A percentile compares a stretch with the other conserved stretches of the same genome.
Conservation (phyloP, 2,888 invertebrate genomes). For the Carterocephalus palaemon region DNA sequence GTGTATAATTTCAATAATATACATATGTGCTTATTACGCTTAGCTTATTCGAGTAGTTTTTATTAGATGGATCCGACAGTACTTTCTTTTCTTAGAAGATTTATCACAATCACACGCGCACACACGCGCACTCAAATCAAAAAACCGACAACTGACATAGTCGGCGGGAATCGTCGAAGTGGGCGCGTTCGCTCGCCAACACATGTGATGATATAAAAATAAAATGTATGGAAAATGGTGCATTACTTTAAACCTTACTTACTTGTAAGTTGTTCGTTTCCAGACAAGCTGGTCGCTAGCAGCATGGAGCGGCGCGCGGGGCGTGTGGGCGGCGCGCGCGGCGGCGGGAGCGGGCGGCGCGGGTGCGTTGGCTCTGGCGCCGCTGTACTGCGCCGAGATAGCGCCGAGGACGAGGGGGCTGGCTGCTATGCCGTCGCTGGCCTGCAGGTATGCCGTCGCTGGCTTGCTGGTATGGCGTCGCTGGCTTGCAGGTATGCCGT, state of each 20-base stretch:
- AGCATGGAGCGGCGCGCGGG: conserved; percentile 66
- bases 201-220: too few species aligned
- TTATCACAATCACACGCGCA: too few species aligned
- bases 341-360: conserved; percentile 71
- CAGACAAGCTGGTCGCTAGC: conserved; percentile 70
- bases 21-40: too few species aligned
- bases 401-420: conserved; percentile 63
- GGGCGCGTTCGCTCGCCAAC: too few species aligned
- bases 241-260: conserved; percentile 1
- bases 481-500: conserved; percentile 66
- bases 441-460: conserved; percentile 67
- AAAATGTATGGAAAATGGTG: too few species aligned
- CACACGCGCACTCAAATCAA: too few species aligned
- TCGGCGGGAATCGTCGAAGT: too few species aligned
- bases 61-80: too few species aligned
- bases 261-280: conserved; percentile 16
- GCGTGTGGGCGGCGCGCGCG: conserved; percentile 66
- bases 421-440: conserved; percentile 66
- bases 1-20: too few species aligned
- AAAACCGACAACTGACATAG: too few species aligned
- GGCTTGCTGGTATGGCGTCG: conserved; percentile 66
- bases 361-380: conserved; percentile 60
- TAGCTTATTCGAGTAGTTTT: too few species aligned
- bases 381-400: conserved; percentile 69
- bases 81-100: too few species aligned